A percentile compares a stretch with the other conserved stretches of the same genome.
These are phyloP conservation scores for Drosophila percnosoma DNA, from an alignment of 2,888 invertebrate genomes.

Conservation along the genomic window DNA sequence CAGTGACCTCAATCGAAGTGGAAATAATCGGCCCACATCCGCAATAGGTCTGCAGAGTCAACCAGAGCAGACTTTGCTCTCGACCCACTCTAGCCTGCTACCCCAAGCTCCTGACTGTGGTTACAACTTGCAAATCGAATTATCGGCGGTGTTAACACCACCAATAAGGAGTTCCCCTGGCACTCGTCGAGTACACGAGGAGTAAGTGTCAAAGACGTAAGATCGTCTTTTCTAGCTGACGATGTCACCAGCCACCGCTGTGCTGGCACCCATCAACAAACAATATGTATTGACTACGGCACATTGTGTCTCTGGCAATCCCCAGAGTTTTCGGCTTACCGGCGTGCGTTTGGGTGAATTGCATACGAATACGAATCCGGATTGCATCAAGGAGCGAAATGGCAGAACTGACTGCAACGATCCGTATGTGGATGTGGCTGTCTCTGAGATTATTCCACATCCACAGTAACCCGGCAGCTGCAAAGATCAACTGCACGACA, in stretches of 20 bases:
- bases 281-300: constrained; percentile 91
- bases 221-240: constrained; percentile 84
- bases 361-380: constrained; percentile 78
- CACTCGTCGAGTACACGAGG: constrained; percentile 85
- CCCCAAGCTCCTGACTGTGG: constrained; percentile 65
- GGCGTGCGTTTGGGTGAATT: constrained; percentile 84
- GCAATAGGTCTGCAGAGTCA: constrained; percentile 2
- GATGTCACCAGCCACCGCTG: constrained; percentile 88
- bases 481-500: constrained; percentile 88
- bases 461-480: constrained; percentile 87
- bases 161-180: constrained; percentile 88
- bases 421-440: constrained; percentile 86
- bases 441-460: constrained; percentile 88
- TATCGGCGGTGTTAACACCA: constrained; percentile 87
- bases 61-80: background rate
- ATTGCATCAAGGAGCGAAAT: constrained; percentile 73
- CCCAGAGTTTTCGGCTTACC: constrained; percentile 86
- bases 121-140: constrained; percentile 86
- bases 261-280: constrained; percentile 88
- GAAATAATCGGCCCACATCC: constrained; percentile 1
- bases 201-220: constrained; percentile 63
- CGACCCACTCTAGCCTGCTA: constrained; percentile 65
- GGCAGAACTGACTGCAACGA: constrained; percentile 86
- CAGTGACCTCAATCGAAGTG: constrained; percentile 60
- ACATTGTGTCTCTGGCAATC: constrained; percentile 89